phyloP scores from a whole-genome alignment of 2,888 invertebrate genomes.

The Pimpla rufipes region DNA sequence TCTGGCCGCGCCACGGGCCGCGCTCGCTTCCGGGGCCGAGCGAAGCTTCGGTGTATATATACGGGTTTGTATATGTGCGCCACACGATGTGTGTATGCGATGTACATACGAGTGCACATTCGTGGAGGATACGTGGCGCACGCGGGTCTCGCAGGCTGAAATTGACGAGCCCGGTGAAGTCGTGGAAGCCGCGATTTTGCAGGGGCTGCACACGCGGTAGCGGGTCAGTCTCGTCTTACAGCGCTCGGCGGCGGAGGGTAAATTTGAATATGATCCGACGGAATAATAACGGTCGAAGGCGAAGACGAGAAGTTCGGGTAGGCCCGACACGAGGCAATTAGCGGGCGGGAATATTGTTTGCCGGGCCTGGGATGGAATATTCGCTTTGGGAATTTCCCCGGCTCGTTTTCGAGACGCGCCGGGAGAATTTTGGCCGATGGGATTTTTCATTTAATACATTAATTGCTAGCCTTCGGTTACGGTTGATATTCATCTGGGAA shows the following conservation, averaged over 20 bases:
- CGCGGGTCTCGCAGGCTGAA: not conserved
- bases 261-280: not conserved
- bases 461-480: no score
- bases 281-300: not conserved
- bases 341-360: no score
- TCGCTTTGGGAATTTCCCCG: no score
- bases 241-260: not conserved
- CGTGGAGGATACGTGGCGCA: not conserved
- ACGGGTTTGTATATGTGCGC: not conserved
- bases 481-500: no score
- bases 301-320: no score
- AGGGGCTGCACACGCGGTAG: not conserved
- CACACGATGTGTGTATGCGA: not conserved
- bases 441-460: no score
- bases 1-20: conserved; percentile 45
- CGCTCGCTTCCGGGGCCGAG: not conserved
- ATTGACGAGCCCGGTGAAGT: conserved; percentile 1
- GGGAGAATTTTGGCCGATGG: no score
- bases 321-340: no score
- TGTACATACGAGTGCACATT: not conserved
- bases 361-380: no score
- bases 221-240: conserved; percentile 4
- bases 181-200: conserved; percentile 2
- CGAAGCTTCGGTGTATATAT: not conserved
- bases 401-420: no score